Conservation (phyloP, 2,888 invertebrate species). For the Diplolepis rosae region DNA sequence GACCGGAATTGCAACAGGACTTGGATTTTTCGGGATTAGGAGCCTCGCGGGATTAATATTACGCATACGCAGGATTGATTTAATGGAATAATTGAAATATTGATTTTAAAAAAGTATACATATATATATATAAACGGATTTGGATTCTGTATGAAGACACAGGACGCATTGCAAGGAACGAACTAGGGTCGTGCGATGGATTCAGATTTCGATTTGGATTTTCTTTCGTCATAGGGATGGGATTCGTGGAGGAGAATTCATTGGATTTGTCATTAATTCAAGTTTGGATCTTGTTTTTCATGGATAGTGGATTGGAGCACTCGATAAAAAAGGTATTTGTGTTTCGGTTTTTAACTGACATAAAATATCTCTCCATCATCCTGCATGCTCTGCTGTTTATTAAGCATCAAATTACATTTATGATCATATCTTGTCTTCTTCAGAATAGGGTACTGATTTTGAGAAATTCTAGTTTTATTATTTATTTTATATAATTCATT, state of each 20-base stretch:
- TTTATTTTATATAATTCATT: neutral
- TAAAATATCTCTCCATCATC: constrained; percentile 27
- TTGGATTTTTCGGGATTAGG: constrained; percentile 18
- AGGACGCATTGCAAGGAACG: constrained; percentile 25
- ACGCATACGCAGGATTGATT: constrained; percentile 17
- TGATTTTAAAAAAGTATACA: neutral
- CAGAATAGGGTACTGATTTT: neutral
- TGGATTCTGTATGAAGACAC: constrained; percentile 6
- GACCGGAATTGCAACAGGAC: constrained; percentile 6
- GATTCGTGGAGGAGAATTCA: neutral
- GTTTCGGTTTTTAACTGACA: constrained; percentile 30
- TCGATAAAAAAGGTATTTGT: constrained; percentile 27
- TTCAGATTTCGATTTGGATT: constrained; percentile 14
- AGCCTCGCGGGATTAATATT: constrained; percentile 6
- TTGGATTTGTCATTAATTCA: neutral
- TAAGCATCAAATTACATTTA: neutral
- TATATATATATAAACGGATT: neutral
- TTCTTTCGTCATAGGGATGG: neutral
- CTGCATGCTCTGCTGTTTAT: constrained; percentile 21
- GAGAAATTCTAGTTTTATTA: neutral
- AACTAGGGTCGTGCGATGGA: constrained; percentile 9
- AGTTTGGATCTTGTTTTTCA: constrained; percentile 13
- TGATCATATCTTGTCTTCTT: neutral
- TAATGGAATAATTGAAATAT: constrained; percentile 9
- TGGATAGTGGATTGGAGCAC: constrained; percentile 5